Evolutionary conservation across 2,113 vertebrate species (phyloP), one percentile per base, ranked within the genome.

Genomic region (Myanophis thanlyinensis): DNA sequence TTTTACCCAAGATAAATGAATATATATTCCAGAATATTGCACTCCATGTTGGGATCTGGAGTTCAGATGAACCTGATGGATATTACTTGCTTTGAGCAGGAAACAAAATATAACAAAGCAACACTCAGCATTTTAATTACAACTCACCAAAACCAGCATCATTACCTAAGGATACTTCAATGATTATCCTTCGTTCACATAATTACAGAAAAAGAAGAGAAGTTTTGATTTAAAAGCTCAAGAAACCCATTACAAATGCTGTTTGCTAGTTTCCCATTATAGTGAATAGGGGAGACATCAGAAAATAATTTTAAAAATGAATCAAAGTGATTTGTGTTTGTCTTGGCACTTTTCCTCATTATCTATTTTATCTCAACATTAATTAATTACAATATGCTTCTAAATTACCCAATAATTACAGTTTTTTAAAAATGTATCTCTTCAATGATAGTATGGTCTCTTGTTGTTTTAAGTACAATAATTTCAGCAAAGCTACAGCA

Each of bases 401-500:
- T 80, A 22, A 80, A 80, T 44, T 18, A 44, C 73, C 35, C 18
- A 80, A 80, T 44, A 80, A 40, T 22, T 40, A 18, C 35, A 80
- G 73, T 7, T 44, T 35, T 80, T 44, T 80, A 8, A 22, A 8
- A 22, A 80, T 80, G 18, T 18, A 80, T 22, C 35, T 80, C 73
- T 80, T 40, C 73, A 44, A 80, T 62, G 59, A 20, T 35, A 90
- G n/a, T 3, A 0, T 6, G 44, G 15, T 52, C 0, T 1, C 88
- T 52, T 35, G 88, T 3, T 88, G 87, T 4, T 88, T 9, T 51
- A 0, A 0, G 44, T 15, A 20, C 0, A 0, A 11, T 90, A n/a
- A 1, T 48, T 0, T 1, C 85, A 54, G 56, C 51, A 20, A 54
- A 90, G 51, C 11, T 27, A 51, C 18, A 25, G 87, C 2, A 62